Percentiles rank a stretch among this genome's conserved stretches.
phyloP scores from a whole-genome alignment of 2,888 invertebrate species.

The Drosophila demipolita region DNA sequence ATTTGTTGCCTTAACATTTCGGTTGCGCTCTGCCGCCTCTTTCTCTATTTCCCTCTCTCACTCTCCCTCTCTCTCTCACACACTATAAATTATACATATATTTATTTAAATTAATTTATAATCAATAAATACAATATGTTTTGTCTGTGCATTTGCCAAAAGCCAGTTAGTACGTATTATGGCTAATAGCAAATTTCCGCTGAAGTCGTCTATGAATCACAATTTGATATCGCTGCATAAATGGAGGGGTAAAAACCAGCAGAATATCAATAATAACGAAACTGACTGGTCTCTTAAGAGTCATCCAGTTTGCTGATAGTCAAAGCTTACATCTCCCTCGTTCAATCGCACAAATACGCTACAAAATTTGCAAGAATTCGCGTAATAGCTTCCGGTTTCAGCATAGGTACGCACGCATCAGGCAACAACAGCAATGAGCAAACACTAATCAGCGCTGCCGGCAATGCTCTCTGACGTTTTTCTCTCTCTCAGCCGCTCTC shows the following conservation, averaged over 20 bases:
- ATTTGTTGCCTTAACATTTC: conserved; percentile 67
- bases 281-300: conserved; percentile 38
- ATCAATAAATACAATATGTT: conserved; percentile 26
- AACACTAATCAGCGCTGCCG: conserved; percentile 15
- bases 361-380: conserved; percentile 51
- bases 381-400: conserved; percentile 67
- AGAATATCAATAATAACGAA: conserved; percentile 11
- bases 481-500: conserved; percentile 10
- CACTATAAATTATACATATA: conserved; percentile 22
- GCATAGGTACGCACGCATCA: conserved; percentile 27
- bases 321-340: conserved; percentile 9
- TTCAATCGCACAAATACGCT: conserved; percentile 10
- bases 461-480: conserved; percentile 10
- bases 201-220: conserved; percentile 58
- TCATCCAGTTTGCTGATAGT: conserved; percentile 55
- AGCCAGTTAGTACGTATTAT: conserved; percentile 37
- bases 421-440: conserved; percentile 16
- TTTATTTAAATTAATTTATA: conserved; percentile 32
- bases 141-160: conserved; percentile 20
- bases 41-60: background rate
- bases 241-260: conserved; percentile 54
- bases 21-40: conserved; percentile 44
- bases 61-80: background rate
- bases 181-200: conserved; percentile 50
- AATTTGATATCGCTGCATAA: conserved; percentile 35